phyloP scores from a whole-genome alignment of 2,888 invertebrate genomes.

The Cecidostiba fungosa region DNA sequence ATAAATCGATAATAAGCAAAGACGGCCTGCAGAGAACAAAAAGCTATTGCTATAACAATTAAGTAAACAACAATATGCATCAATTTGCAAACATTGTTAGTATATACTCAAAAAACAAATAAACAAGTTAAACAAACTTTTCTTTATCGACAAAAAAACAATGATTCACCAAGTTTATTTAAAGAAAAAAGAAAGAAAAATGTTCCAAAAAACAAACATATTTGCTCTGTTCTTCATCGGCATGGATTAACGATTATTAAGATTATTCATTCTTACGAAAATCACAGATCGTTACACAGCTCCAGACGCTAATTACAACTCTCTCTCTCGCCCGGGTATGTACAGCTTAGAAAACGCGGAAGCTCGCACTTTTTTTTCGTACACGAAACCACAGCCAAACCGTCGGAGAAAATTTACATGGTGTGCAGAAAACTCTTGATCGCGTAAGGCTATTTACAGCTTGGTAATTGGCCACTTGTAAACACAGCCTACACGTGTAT shows the following conservation, averaged over 20 bases:
- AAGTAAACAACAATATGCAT: no score
- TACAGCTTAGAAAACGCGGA: neutral
- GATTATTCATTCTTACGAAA: neutral
- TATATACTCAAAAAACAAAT: no score
- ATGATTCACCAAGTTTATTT: no score
- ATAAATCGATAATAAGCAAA: neutral
- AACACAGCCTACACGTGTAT: slow-evolving; percentile 26
- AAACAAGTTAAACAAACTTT: no score
- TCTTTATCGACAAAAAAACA: no score
- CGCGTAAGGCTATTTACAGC: slow-evolving; percentile 57
- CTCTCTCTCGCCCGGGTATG: neutral
- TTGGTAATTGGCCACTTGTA: slow-evolving; percentile 61
- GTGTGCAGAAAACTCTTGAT: slow-evolving; percentile 45
- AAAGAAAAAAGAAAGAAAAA: no score
- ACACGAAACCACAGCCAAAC: neutral
- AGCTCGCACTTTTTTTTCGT: slow-evolving; percentile 39
- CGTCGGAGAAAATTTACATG: slow-evolving; percentile 39
- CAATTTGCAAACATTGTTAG: no score
- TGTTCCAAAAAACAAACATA: no score
- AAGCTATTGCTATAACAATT: no score
- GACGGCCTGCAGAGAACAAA: no score
- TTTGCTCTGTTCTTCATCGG: neutral
- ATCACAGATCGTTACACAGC: neutral
- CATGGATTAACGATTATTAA: neutral
- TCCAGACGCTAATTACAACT: slow-evolving; percentile 32